These are phyloP conservation scores for Pycnomerus fuliginosus DNA, from an alignment of 2,888 invertebrate species.

Conservation along the genomic window DNA sequence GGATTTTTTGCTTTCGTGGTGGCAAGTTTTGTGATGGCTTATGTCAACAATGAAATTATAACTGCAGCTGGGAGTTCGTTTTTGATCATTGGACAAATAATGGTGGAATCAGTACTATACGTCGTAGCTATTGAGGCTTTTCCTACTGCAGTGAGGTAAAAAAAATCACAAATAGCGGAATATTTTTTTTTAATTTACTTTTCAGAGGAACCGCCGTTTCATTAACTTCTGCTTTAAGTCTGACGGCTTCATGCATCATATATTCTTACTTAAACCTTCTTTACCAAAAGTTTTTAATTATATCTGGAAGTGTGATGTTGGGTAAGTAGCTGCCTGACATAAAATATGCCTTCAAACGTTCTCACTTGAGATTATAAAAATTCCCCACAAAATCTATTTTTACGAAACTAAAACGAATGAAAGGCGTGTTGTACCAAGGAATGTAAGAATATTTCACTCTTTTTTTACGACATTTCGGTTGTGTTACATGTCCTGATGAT, in stretches of 20 bases:
- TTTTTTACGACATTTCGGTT: too few relatives aligned
- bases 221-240: too few relatives aligned
- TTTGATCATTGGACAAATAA: slow-evolving; percentile 14
- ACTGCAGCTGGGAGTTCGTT: slow-evolving; percentile 6
- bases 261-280: too few relatives aligned
- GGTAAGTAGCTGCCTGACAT: slow-evolving; percentile 1
- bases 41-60: slow-evolving; percentile 4
- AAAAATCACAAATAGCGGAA: not conserved
- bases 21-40: slow-evolving; percentile 15
- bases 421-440: too few relatives aligned
- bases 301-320: slow-evolving; percentile 3
- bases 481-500: too few relatives aligned
- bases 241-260: slow-evolving; percentile 3
- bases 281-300: slow-evolving; percentile 4
- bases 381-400: too few relatives aligned
- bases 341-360: too few relatives aligned
- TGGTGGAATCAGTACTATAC: slow-evolving; percentile 24
- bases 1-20: slow-evolving; percentile 18
- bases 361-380: too few relatives aligned
- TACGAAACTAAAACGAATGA: too few relatives aligned
- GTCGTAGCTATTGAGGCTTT: slow-evolving; percentile 35
- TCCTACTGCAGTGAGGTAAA: slow-evolving; percentile 38
- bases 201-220: slow-evolving; percentile 14
- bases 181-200: slow-evolving; percentile 1
- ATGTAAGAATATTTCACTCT: too few relatives aligned